Evolutionary conservation across 2,797 vertebrate species (phyloP).

Genomic region (Melopsittacus undulatus): DNA sequence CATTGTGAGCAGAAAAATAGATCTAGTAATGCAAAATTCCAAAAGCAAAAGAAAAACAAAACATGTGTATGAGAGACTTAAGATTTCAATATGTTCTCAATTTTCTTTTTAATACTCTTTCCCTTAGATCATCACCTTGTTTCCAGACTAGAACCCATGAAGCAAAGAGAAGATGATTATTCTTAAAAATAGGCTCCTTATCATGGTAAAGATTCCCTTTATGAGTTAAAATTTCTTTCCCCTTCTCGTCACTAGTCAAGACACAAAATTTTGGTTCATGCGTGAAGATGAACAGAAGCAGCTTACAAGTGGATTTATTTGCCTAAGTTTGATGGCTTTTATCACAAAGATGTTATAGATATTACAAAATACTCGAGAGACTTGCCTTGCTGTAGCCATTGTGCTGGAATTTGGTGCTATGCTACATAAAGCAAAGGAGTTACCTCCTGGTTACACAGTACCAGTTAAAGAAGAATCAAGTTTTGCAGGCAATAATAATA

Average conservation of each 20-base stretch:
- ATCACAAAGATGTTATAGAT: neutral
- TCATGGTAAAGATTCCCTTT: constrained; percentile 12
- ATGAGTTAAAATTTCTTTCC: neutral
- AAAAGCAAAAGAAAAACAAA: neutral
- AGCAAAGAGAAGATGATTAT: neutral
- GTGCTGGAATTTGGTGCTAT: neutral
- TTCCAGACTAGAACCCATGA: neutral
- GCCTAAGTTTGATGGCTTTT: neutral
- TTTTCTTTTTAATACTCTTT: neutral
- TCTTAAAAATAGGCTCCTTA: neutral
- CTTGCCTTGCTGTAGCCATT: neutral
- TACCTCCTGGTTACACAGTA: neutral
- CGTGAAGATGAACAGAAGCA: neutral
- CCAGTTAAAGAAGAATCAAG: neutral
- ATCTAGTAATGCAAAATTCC: neutral
- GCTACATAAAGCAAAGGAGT: neutral
- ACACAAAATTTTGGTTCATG: neutral
- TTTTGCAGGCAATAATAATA: rapidly evolving
- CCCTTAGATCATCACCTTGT: neutral
- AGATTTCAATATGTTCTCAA: neutral
- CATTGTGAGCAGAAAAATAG: neutral
- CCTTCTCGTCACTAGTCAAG: neutral
- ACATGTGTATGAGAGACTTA: neutral
- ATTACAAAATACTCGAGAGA: neutral
- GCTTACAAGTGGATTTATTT: neutral